Evolutionary conservation across 2,888 invertebrate genomes (phyloP), one percentile per base, ranked within the genome.

Genomic region (Chalcosyrphus nemorum): DNA sequence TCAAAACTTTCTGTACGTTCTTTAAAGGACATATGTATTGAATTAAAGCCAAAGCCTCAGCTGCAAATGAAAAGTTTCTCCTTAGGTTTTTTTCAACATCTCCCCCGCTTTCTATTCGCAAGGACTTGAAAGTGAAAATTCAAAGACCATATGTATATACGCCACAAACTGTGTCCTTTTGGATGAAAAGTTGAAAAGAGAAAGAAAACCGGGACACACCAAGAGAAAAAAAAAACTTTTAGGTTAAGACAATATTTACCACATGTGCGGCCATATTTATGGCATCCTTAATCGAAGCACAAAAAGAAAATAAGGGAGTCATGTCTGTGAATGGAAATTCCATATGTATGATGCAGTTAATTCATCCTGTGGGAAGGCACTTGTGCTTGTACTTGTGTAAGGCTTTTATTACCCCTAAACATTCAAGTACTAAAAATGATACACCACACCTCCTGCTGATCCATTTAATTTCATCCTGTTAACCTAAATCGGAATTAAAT

Each of bases 181-280:
- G 29, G 75, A 70, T 56, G 63, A 70, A 63, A 81, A 63, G 61
- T 70, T 61, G 47, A 24, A 57, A 65, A 54, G 45, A 57, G 41
- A 35, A 59, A 45, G 43, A 63, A 41, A 84, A 74, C 54, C 82
- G 43, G 68, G 68, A 84, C 68, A 74, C 17, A 54, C n/a, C n/a
- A n/a, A n/a, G n/a, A n/a, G 59, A 59, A 78, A 54, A 84, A 63
- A 61, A 57, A 74, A 84, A 84, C 68, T 84, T 84, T 86, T 86
- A 86, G 87, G 87, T 87, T 87, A 87, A 86, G 86, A 86, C 86
- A 87, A 87, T 87, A 87, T 87, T 87, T 87, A 78, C 87, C 87
- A 87, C 84, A 86, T 87, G 87, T 87, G 87, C 81, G 81, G 57
- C 24, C 74, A 78, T 84, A 84, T 84, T 84, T 84, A 84, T 84